Base-by-base conservation (phyloP, 2,888 invertebrate species). In the Metopia argyrocephala region DNA sequence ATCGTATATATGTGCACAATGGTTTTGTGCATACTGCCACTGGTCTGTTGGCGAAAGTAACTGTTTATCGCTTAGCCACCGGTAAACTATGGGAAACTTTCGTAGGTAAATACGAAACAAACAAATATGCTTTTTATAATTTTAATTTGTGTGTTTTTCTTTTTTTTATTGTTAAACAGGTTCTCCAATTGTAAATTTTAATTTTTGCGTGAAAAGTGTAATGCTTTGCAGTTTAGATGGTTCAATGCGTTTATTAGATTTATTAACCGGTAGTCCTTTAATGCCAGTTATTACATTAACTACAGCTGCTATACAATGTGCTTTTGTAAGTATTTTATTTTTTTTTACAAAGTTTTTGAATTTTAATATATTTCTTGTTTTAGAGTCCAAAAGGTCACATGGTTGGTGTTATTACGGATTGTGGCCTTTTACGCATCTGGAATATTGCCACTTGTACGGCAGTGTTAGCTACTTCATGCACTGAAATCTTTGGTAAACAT, bases 81-180 rank as follows among this genome's bases (percentile, higher is more conserved):
- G 93, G 93, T 78, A 93, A 93, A 2, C 91, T 93, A 0, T 95
- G 95, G 95, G 94, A 94, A 84, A 93, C 93, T 4, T 94, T 93
- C 86, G 91, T 94, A 85, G 94, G 94, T 93, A 88, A 70, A 83
- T 83, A 18, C 25, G 18, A 20, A 62, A 7, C 6, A 28, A 52
- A 62, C 27, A 48, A 62, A 28, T 0, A 20, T 5, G 9, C 2
- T 38, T 48, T 1, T 68, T 45, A 56, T 15, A 59, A 9, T 0
- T n/a, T 9, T 25, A 20, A 12, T 31, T 23, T 25, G n/a, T 18
- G 9, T 54, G 9, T 28, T 50, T 46, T 3, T 56, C 9, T 3
- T 38, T 7, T 45, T 46, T 52, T 25, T 21, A 20, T 9, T 71
- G 48, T 56, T 62, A 57, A 74, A 25, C 21, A 87, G 90, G 89